A percentile compares a stretch with the other conserved stretches of the same genome.
phyloP scores from a whole-genome alignment of 2,888 invertebrate genomes.

The Teinopalpus imperialis region DNA sequence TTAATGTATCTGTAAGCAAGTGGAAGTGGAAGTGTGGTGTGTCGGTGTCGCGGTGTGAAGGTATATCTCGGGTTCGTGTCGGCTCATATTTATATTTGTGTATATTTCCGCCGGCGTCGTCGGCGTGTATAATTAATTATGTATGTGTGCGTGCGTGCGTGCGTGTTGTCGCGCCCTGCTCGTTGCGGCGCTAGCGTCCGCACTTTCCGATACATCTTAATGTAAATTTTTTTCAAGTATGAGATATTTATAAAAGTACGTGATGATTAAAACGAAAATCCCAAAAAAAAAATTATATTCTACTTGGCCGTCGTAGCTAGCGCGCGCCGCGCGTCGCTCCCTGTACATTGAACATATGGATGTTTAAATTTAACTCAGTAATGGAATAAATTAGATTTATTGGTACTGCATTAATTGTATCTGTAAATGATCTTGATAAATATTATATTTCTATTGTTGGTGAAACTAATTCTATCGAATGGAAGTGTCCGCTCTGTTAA shows the following conservation, averaged over 20 bases:
- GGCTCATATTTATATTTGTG: slow-evolving; percentile 64
- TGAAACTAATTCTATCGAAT: slow-evolving; percentile 73
- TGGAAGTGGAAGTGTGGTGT: slow-evolving; percentile 74
- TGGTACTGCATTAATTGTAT: slow-evolving; percentile 75
- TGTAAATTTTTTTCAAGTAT: slow-evolving; percentile 80
- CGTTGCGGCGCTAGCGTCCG: slow-evolving; percentile 51
- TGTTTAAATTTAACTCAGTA: slow-evolving; percentile 73
- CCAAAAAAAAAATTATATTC: slow-evolving; percentile 56
- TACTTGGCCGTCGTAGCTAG: slow-evolving; percentile 51
- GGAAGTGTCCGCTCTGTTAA: slow-evolving; percentile 72
- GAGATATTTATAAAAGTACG: slow-evolving; percentile 79
- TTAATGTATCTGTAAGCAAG: slow-evolving; percentile 76
- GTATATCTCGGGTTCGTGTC: slow-evolving; percentile 57
- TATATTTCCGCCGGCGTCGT: slow-evolving; percentile 42
- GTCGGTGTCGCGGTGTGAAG: slow-evolving; percentile 73
- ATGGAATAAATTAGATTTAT: slow-evolving; percentile 79
- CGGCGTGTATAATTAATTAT: slow-evolving; percentile 14
- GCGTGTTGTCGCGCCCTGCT: slow-evolving; percentile 41
- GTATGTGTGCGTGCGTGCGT: slow-evolving; percentile 33
- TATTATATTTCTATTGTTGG: slow-evolving; percentile 80
- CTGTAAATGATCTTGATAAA: slow-evolving; percentile 77
- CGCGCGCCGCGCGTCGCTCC: slow-evolving; percentile 41
- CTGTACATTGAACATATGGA: slow-evolving; percentile 64
- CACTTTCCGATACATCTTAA: slow-evolving; percentile 72
- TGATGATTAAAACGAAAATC: slow-evolving; percentile 70